Base-by-base conservation (phyloP, 1,140 invertebrate genomes). In the Caenorhabditis briggsae region DNA sequence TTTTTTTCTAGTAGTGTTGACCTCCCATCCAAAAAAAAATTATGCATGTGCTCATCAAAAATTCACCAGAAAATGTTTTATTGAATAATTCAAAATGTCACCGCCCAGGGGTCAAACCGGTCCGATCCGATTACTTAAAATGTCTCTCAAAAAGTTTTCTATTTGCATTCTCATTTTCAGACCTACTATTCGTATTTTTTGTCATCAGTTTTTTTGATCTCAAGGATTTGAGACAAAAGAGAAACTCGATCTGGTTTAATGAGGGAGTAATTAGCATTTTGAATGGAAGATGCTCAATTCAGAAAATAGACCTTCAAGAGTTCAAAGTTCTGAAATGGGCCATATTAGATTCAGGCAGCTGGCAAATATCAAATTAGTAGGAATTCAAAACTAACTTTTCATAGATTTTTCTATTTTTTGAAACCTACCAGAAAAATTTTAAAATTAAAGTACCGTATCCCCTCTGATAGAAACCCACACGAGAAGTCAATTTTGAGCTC, bases 71-170 rank as follows among this genome's bases (percentile, higher is more conserved):
- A 14, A 16, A 1, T 48, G 8, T 18, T 53, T 53, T 9, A 50
- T 23, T 16, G 12, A 41, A 1, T 41, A 65, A 78, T 78, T 50
- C 20, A 53, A 23, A 50, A 53, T 78, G 46, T 23, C 46, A 48
- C 18, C 41, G 12, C 16, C 20, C 43, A 58, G 59, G 70, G 70
- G 70, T 78, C 70, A 78, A 78, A 78, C 70, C 46, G 46, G 70
- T 78, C 70, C 70, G 65, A 78, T 78, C 70, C 70, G 70, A 78
- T 78, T 78, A 78, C 70, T 78, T 46, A 78, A 53, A 78, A 78
- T 78, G 70, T 50, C 46, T 78, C n/a, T 78, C n/a, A n/a, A 58
- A 14, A 61, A 5, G 23, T 23, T 61, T 33, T 61, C 3, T 33
- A 61, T 20, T 78, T 78, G 7, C 33, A 14, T 65, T 20, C 12